Evolutionary conservation across 2,113 vertebrate species (phyloP).

Genomic region (Eretmochelys imbricata): DNA sequence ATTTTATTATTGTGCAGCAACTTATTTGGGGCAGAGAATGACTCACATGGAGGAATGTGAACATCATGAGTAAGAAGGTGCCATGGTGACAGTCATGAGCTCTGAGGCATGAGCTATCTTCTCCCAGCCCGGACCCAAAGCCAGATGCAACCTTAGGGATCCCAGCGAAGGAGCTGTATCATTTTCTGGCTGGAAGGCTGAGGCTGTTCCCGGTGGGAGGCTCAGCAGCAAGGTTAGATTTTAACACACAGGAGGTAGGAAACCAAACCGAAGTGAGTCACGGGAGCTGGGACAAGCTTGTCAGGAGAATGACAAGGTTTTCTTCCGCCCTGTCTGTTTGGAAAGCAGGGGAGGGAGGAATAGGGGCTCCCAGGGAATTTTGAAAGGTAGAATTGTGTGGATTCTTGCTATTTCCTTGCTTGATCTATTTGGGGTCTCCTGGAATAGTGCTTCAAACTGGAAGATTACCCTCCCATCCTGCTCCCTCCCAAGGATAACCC

Average conservation of each 20-base stretch:
- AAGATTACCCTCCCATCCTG: not conserved
- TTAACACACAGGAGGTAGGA: not conserved
- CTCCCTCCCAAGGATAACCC: not conserved
- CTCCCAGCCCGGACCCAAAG: not conserved
- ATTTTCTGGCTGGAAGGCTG: not conserved
- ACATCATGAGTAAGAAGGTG: not conserved
- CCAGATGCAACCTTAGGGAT: not conserved
- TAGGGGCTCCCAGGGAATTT: not conserved
- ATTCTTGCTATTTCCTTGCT: not conserved
- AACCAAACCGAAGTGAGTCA: not conserved
- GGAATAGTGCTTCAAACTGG: not conserved
- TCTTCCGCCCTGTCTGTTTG: not conserved
- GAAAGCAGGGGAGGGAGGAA: not conserved
- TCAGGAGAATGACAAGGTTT: not conserved
- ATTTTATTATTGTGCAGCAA: not conserved
- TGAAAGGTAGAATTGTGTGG: not conserved
- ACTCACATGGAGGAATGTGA: not conserved
- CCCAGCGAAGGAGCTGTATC: not conserved
- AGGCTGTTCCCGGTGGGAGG: not conserved
- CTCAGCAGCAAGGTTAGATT: not conserved
- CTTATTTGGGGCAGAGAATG: accelerated
- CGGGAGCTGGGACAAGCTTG: not conserved
- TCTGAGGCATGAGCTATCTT: not conserved
- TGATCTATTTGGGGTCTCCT: not conserved
- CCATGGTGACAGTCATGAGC: not conserved